Conservation (phyloP, 2,888 invertebrate species). For the Cheilosia vernalis region DNA sequence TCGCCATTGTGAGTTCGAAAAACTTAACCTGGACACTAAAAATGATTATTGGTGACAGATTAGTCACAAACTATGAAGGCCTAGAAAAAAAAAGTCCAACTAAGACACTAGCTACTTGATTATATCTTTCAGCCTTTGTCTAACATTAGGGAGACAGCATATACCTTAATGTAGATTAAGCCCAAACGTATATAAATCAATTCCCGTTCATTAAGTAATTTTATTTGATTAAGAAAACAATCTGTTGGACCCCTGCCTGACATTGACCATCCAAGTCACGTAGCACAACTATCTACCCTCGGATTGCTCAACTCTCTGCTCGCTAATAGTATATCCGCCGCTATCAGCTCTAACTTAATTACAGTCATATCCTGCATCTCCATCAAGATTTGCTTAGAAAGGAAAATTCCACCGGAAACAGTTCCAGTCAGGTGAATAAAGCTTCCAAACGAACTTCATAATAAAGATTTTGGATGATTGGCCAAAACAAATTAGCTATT, state of each 20-base stretch:
- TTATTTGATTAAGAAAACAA: conserved; percentile 1
- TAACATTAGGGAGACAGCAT: no score
- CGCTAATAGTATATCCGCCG: conserved; percentile 6
- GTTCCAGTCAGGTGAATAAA: conserved; percentile 45
- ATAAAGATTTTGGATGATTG: conserved; percentile 34
- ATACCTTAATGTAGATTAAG: no score
- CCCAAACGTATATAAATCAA: not conserved
- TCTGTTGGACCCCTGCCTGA: not conserved
- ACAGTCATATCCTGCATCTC: conserved; percentile 3
- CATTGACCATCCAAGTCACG: conserved; percentile 11
- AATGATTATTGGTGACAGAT: no score
- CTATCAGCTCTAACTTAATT: conserved; percentile 43
- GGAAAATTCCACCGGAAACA: conserved; percentile 5
- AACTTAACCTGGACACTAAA: no score
- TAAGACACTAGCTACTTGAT: no score
- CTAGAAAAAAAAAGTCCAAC: no score
- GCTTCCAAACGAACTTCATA: conserved; percentile 16
- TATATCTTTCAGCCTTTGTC: no score
- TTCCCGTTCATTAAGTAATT: conserved; percentile 1
- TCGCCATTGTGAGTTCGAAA: no score
- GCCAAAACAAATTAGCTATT: conserved; percentile 27
- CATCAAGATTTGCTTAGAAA: conserved; percentile 3
- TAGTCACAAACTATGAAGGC: no score
- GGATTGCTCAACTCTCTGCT: not conserved
- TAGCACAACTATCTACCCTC: not conserved